phyloP scores from a whole-genome alignment of 2,888 invertebrate genomes.

The Osedax frankpressi region DNA sequence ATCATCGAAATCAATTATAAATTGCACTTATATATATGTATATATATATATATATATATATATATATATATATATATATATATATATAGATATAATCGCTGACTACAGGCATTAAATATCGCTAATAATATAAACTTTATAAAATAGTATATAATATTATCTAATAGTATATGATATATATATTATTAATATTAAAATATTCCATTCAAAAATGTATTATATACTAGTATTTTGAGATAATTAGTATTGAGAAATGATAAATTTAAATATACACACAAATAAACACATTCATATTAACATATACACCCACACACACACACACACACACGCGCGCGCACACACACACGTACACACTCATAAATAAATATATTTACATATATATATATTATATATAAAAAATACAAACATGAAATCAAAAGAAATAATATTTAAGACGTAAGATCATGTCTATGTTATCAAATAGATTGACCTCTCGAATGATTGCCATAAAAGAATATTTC shows the following conservation, averaged over 20 bases:
- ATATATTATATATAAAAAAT: neutral
- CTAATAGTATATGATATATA: too few species aligned
- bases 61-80: neutral
- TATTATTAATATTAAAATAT: too few species aligned
- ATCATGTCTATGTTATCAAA: neutral
- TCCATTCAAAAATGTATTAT: too few species aligned
- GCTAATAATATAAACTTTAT: too few species aligned
- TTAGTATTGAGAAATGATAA: too few species aligned
- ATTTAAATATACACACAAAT: neutral
- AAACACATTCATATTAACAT: neutral
- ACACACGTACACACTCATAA: neutral
- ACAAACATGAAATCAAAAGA: too few species aligned
- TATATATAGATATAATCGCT: neutral
- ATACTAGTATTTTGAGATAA: too few species aligned
- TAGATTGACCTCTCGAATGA: neutral
- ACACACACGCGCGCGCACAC: neutral
- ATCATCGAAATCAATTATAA: too few species aligned
- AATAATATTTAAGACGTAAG: too few species aligned
- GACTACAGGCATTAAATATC: too few species aligned
- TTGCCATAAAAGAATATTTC: too few species aligned
- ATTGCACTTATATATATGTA: neutral
- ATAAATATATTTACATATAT: neutral
- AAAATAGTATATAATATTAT: too few species aligned
- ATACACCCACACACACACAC: neutral
- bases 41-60: neutral